phyloP scores from a whole-genome alignment of 2,888 invertebrate genomes.

The Osmoderma eremita region DNA sequence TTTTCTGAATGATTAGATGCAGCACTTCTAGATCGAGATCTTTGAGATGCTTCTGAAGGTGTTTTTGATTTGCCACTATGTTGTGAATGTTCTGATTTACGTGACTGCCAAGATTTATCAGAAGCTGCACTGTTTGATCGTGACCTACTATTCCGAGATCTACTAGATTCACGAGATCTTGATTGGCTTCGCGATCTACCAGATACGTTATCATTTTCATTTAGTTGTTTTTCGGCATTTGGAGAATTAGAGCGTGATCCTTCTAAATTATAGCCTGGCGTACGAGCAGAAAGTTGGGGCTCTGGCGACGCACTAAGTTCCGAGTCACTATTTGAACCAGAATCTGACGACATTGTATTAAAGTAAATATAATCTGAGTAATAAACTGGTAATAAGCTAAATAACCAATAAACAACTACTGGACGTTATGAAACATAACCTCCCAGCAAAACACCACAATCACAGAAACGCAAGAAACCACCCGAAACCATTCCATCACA shows the following conservation, averaged over 20 bases:
- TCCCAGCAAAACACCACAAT: no score
- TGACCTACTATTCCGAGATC: conserved; percentile 42
- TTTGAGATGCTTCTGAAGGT: conserved; percentile 45
- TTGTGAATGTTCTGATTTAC: conserved; percentile 42
- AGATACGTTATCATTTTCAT: conserved; percentile 17
- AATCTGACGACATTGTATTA: conserved; percentile 62
- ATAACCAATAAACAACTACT: no score
- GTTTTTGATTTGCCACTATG: conserved; percentile 40
- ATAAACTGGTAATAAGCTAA: no score
- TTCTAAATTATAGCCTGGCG: conserved; percentile 60
- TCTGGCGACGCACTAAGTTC: conserved; percentile 61
- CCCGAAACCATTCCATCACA: no score
- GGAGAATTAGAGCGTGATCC: conserved; percentile 53
- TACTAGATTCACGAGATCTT: conserved; percentile 39
- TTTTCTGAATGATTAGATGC: conserved; percentile 50
- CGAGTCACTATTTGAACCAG: conserved; percentile 62
- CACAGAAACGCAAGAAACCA: no score
- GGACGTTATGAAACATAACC: no score
- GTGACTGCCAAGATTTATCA: conserved; percentile 44
- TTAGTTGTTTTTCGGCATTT: conserved; percentile 24
- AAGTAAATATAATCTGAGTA: background rate
- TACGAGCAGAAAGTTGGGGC: conserved; percentile 60
- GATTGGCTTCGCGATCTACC: conserved; percentile 38
- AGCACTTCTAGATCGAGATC: conserved; percentile 49
- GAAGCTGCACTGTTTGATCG: conserved; percentile 46